These are phyloP conservation scores for Pangasius macronema DNA, from an alignment of 2,797 vertebrate genomes.

Conservation along the genomic window DNA sequence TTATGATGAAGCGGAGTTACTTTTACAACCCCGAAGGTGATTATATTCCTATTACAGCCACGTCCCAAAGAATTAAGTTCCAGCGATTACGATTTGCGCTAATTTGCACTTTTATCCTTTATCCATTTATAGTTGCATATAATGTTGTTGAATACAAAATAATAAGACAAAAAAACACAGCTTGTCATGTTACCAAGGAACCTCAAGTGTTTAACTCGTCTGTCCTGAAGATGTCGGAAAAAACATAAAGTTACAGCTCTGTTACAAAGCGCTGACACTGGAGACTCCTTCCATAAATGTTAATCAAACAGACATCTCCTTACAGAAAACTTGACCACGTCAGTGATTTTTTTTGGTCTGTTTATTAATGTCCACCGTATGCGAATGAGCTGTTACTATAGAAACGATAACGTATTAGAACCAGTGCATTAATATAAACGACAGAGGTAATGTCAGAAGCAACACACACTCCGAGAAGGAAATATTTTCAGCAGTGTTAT, in stretches of 20 bases:
- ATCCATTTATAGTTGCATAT: neutral
- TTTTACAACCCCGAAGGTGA: neutral
- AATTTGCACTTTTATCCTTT: neutral
- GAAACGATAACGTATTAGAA: neutral
- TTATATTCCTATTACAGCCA: neutral
- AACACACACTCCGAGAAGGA: constrained; percentile 8
- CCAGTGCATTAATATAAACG: constrained; percentile 31
- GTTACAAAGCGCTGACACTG: neutral
- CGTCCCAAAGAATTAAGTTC: too few relatives aligned
- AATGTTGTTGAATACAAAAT: neutral
- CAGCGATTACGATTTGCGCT: neutral
- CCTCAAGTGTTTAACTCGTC: too few relatives aligned
- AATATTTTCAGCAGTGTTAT: constrained; percentile 25
- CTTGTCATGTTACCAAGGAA: neutral
- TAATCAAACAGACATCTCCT: neutral
- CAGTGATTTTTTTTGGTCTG: neutral
- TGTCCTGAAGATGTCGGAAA: too few relatives aligned
- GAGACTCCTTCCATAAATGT: neutral
- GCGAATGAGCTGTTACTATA: constrained; percentile 1
- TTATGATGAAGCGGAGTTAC: neutral
- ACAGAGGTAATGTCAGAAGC: constrained; percentile 5
- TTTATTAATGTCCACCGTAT: neutral
- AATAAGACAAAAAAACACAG: too few relatives aligned
- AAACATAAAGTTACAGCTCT: too few relatives aligned
- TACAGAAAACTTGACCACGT: neutral